Base-by-base conservation (phyloP, 2,888 invertebrate genomes). In the Sialis lutaria region DNA sequence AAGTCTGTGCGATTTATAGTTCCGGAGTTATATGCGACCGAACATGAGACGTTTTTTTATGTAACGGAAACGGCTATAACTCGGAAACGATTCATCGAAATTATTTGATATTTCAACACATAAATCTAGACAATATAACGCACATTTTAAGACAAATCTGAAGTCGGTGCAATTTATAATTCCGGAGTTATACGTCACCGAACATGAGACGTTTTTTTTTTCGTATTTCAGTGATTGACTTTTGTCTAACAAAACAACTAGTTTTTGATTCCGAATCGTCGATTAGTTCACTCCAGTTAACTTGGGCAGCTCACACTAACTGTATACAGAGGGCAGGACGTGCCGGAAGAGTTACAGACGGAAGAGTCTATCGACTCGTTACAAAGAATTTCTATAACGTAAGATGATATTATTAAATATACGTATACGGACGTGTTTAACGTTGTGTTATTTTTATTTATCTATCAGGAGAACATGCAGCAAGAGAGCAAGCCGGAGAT, bases 271-370 rank as follows among this genome's bases (percentile, higher is more conserved):
- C 74, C 1, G 66, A 68, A 0, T 86, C 90, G 0, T 88, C 87
- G 68, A 88, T 81, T 60, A 77, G 82, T 13, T 75, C 79, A 42
- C 71, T 96, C 41, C 76, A 81, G 55, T 60, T 92, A 52, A 69
- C 74, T 49, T 96, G 95, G 95, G 89, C 93, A 0, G 84, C 92
- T 1, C 83, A 86, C 58, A 79, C 83, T 1, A 93, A 86, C 64
- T 92, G 91, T 58, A 79, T 76, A 32, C 96, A 96, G 67, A 75
- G 96, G 47, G 77, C 83, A 41, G 96, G 96, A 2, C 79, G 96
- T 50, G 87, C 89, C 46, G 96, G 96, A 1, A 77, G 96, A 54
- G 82, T 92, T 6, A 73, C 83, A 47, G 78, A 82, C 57, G 93
- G 89, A 0, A 70, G 88, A 55, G 89, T 91, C 5, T 96, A 90